These are phyloP conservation scores for Cynopterus sphinx DNA, from an alignment of 2,797 vertebrate genomes.

Conservation along the genomic window DNA sequence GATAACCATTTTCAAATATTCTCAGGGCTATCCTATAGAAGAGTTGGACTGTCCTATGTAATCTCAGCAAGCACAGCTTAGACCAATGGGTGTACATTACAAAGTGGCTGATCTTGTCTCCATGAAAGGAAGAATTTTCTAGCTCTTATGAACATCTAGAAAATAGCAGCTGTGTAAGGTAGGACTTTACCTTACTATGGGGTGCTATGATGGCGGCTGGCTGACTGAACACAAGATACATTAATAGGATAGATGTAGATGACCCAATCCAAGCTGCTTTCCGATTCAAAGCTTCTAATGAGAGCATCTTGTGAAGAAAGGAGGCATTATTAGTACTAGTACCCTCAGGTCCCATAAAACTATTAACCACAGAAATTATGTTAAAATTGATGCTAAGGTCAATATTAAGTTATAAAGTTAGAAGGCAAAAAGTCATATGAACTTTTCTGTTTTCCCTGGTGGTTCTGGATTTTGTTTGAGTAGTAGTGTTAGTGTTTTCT, in stretches of 20 bases:
- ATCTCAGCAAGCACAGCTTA: constrained; percentile 49
- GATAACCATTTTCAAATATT: constrained; percentile 35
- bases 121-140: background rate
- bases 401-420: background rate
- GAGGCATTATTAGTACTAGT: background rate
- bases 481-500: background rate
- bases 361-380: constrained; percentile 31
- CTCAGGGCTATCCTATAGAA: background rate
- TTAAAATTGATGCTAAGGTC: background rate
- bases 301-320: background rate
- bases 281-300: constrained; percentile 29
- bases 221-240: background rate
- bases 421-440: background rate
- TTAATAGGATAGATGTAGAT: background rate
- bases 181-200: background rate
- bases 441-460: constrained; percentile 10
- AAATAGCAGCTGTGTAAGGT: constrained; percentile 39
- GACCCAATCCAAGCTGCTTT: background rate
- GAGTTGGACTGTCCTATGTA: background rate
- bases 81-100: background rate
- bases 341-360: background rate
- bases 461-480: background rate
- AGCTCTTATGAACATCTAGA: background rate
- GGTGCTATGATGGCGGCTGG: background rate
- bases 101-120: constrained; percentile 9